phyloP scores from a whole-genome alignment of 2,888 invertebrate genomes.

The Eudemis profundana region DNA sequence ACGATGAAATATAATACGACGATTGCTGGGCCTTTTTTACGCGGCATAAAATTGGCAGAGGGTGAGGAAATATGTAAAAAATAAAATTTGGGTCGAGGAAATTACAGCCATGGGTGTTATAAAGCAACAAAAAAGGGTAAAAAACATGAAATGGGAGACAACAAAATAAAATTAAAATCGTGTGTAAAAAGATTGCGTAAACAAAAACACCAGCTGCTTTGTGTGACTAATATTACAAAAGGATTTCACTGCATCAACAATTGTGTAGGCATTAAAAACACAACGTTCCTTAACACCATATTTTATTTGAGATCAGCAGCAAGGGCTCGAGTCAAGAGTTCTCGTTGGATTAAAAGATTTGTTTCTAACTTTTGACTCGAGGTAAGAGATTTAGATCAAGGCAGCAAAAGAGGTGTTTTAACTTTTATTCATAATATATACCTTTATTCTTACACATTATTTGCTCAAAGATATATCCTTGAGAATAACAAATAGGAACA shows the following conservation, averaged over 20 bases:
- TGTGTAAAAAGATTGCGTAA: conserved; percentile 24
- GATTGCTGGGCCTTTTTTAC: conserved; percentile 11
- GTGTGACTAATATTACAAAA: neutral
- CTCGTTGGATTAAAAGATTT: too few species aligned
- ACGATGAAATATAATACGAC: conserved; percentile 22
- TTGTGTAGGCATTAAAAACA: conserved; percentile 9
- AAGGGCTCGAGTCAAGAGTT: too few species aligned
- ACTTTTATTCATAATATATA: too few species aligned
- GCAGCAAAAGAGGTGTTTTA: too few species aligned
- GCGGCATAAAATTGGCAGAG: conserved; percentile 27
- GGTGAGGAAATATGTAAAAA: conserved; percentile 32
- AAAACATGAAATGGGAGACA: conserved; percentile 19
- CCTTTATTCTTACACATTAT: too few species aligned
- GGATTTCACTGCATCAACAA: conserved; percentile 14
- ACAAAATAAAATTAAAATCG: conserved; percentile 27
- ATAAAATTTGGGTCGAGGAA: conserved; percentile 13
- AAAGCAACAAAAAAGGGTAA: conserved; percentile 28
- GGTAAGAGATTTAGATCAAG: too few species aligned
- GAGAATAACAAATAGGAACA: too few species aligned
- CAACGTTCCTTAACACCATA: neutral
- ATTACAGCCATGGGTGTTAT: conserved; percentile 36
- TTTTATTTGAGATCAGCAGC: neutral
- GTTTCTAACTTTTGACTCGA: too few species aligned
- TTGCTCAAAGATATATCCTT: too few species aligned
- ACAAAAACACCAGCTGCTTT: conserved; percentile 14